Conservation (phyloP, 1,140 invertebrate genomes). For the Apis dorsata region DNA sequence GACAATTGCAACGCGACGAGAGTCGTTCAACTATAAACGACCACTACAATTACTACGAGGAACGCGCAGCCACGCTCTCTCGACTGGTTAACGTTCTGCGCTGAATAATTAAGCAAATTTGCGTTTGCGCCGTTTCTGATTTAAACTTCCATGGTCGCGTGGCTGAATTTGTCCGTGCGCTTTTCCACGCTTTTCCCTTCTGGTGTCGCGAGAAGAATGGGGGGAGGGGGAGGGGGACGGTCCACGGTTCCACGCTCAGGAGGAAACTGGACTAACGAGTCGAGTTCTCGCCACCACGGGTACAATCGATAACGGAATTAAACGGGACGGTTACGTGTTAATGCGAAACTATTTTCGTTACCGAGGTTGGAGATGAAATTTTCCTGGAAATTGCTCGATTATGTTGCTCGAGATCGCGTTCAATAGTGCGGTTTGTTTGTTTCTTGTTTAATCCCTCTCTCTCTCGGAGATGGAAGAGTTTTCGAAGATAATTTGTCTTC, state of each 20-base stretch:
- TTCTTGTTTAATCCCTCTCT: too few species aligned
- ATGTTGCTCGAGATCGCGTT: too few species aligned
- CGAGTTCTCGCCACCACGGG: neutral
- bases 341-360: too few species aligned
- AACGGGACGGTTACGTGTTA: too few species aligned
- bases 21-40: constrained; percentile 77
- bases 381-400: too few species aligned
- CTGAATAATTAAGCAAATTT: constrained; percentile 70
- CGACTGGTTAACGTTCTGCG: constrained; percentile 59
- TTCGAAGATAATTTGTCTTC: too few species aligned
- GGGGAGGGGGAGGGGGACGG: too few species aligned
- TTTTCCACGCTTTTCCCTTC: too few species aligned
- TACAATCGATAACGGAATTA: neutral
- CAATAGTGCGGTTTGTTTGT: too few species aligned
- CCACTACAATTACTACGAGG: constrained; percentile 76
- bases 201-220: constrained; percentile 2
- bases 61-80: constrained; percentile 47
- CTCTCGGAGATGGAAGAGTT: too few species aligned
- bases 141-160: constrained; percentile 44
- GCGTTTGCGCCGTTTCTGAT: constrained; percentile 55
- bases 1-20: constrained; percentile 69
- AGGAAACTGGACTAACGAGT: neutral
- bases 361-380: too few species aligned
- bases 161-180: constrained; percentile 3
- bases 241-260: too few species aligned